phyloP scores from a whole-genome alignment of 1,140 invertebrate species.

The Tetramorium alpestre region DNA sequence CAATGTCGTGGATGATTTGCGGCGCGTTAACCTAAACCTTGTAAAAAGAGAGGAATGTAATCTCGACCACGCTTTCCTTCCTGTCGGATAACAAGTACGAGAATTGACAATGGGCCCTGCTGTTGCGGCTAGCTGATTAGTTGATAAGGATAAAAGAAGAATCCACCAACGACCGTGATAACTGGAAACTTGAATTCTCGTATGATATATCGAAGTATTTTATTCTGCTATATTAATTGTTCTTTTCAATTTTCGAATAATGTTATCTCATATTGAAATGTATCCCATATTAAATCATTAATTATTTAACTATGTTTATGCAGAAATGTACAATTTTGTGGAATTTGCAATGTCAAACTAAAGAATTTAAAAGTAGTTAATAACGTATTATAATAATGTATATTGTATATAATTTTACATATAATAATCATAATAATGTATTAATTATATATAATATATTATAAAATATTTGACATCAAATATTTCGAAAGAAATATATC shows the following conservation, averaged over 20 bases:
- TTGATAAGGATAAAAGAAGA: conserved; percentile 60
- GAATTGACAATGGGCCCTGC: conserved; percentile 60
- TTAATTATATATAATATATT: background rate
- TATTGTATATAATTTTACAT: too few species aligned
- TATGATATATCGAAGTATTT: conserved; percentile 12
- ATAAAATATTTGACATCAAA: background rate
- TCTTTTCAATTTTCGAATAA: background rate
- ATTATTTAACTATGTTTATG: background rate
- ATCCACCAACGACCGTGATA: conserved; percentile 40
- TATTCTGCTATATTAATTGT: background rate
- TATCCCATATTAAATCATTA: background rate
- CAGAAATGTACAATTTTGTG: background rate
- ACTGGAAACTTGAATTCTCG: background rate
- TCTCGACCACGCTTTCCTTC: conserved; percentile 73
- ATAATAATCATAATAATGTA: too few species aligned
- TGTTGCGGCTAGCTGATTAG: conserved; percentile 61
- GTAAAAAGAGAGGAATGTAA: conserved; percentile 69
- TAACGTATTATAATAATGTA: background rate
- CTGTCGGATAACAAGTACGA: conserved; percentile 69
- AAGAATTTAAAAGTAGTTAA: background rate
- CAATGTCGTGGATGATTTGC: conserved; percentile 22
- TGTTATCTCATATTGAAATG: background rate
- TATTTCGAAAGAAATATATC: background rate
- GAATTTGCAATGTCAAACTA: background rate
- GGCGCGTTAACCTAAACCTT: conserved; percentile 77